Evolutionary conservation across 2,797 vertebrate species (phyloP).

Genomic region (Cephalopachus bancanus): DNA sequence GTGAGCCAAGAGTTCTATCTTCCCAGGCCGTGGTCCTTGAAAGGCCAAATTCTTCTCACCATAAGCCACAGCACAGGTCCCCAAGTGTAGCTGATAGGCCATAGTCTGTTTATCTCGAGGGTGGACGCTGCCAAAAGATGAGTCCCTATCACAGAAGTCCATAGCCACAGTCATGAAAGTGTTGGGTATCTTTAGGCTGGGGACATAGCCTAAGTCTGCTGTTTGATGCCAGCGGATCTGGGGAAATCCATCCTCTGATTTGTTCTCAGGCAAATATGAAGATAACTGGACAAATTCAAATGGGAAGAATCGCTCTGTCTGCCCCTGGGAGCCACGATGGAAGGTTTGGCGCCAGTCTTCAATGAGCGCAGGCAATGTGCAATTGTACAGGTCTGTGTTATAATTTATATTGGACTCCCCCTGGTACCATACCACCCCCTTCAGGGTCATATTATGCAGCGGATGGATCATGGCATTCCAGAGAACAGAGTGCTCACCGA

Average conservation of each 20-base stretch:
- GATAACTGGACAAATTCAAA: slow-evolving; percentile 96
- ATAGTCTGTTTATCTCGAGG: slow-evolving; percentile 95
- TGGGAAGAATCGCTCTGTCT: slow-evolving; percentile 92
- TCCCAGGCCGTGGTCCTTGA: slow-evolving; percentile 92
- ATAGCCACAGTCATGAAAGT: slow-evolving; percentile 97
- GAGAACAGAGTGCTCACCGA: slow-evolving; percentile 86
- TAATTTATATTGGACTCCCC: slow-evolving; percentile 92
- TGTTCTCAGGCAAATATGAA: slow-evolving; percentile 55
- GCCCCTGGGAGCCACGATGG: slow-evolving; percentile 90
- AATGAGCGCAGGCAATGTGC: slow-evolving; percentile 95
- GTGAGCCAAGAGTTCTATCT: slow-evolving; percentile 62
- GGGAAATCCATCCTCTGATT: slow-evolving; percentile 81
- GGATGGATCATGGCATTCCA: slow-evolving; percentile 98
- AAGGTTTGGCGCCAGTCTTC: slow-evolving; percentile 94
- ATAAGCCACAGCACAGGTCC: slow-evolving; percentile 94
- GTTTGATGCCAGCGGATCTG: slow-evolving; percentile 97
- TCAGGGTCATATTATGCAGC: slow-evolving; percentile 93
- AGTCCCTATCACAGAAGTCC: slow-evolving; percentile 92
- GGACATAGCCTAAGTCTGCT: slow-evolving; percentile 91
- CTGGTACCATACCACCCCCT: slow-evolving; percentile 97
- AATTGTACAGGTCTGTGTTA: slow-evolving; percentile 92
- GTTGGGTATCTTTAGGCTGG: slow-evolving; percentile 92
- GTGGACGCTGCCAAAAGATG: slow-evolving; percentile 94
- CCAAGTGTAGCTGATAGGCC: slow-evolving; percentile 92
- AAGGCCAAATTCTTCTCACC: slow-evolving; percentile 89